phyloP scores from a whole-genome alignment of 2,113 vertebrate species.

The Nibea coibor region DNA sequence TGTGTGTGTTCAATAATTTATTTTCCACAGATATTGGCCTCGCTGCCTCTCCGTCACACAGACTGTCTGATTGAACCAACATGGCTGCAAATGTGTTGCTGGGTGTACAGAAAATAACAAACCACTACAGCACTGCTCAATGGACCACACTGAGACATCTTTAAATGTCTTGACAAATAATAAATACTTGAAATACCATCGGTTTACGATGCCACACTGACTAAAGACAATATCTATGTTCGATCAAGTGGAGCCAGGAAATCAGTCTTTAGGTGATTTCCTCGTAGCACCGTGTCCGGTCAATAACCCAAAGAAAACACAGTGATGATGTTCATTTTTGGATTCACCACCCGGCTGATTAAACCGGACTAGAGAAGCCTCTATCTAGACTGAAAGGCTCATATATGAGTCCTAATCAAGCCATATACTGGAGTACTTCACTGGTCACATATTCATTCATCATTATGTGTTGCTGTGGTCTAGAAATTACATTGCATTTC shows the following conservation, averaged over 20 bases:
- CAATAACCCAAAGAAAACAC: not conserved
- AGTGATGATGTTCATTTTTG: not conserved
- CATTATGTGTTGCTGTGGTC: no score
- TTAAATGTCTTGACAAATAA: no score
- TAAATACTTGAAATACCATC: no score
- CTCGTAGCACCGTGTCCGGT: not conserved
- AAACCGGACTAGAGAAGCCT: no score
- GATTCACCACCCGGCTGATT: not conserved
- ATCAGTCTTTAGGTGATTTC: not conserved
- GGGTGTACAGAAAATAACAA: not conserved
- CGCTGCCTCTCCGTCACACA: not conserved
- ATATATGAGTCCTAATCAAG: no score
- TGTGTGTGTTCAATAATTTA: constrained; percentile 23
- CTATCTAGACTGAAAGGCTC: no score
- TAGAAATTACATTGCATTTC: no score
- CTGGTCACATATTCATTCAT: no score
- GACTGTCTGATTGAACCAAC: not conserved
- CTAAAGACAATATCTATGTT: no score
- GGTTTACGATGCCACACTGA: not conserved
- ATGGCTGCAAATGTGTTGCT: not conserved
- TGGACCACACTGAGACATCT: no score
- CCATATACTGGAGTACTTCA: no score
- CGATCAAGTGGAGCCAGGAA: not conserved
- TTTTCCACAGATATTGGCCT: constrained; percentile 19
- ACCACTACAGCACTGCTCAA: not conserved